phyloP scores from a whole-genome alignment of 2,113 vertebrate species.

The Motacilla tschutschensis region DNA sequence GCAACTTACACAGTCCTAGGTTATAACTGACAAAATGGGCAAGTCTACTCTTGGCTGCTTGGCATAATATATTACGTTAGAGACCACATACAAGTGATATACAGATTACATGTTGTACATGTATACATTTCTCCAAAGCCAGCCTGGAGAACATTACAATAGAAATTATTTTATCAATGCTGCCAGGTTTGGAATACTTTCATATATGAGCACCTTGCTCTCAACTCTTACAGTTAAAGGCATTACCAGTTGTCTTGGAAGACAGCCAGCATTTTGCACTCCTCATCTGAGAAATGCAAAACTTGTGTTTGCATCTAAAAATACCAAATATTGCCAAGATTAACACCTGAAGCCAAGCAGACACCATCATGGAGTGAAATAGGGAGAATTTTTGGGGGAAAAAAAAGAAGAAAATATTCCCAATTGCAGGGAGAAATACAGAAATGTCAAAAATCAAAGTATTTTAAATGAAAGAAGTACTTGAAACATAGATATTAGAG shows the following conservation, averaged over 20 bases:
- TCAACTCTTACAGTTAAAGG: background rate
- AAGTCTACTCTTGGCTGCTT: background rate
- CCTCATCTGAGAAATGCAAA: background rate
- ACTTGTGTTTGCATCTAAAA: background rate
- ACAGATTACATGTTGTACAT: rapidly evolving
- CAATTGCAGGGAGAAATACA: background rate
- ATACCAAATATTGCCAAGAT: background rate
- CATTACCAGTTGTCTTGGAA: background rate
- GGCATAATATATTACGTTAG: background rate
- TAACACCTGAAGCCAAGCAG: background rate
- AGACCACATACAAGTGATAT: background rate
- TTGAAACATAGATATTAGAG: background rate
- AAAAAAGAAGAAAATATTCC: background rate
- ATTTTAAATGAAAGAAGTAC: background rate
- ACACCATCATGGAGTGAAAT: background rate
- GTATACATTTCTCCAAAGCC: background rate
- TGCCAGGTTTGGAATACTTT: background rate
- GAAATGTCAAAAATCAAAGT: background rate
- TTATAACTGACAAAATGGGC: background rate
- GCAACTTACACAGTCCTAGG: rapidly evolving
- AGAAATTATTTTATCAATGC: background rate
- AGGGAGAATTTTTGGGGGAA: background rate
- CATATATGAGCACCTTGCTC: background rate
- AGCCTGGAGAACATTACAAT: background rate
- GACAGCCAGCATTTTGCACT: background rate